These are phyloP conservation scores for Phengaris alcon DNA, from an alignment of 2,888 invertebrate genomes.

Conservation along the genomic window DNA sequence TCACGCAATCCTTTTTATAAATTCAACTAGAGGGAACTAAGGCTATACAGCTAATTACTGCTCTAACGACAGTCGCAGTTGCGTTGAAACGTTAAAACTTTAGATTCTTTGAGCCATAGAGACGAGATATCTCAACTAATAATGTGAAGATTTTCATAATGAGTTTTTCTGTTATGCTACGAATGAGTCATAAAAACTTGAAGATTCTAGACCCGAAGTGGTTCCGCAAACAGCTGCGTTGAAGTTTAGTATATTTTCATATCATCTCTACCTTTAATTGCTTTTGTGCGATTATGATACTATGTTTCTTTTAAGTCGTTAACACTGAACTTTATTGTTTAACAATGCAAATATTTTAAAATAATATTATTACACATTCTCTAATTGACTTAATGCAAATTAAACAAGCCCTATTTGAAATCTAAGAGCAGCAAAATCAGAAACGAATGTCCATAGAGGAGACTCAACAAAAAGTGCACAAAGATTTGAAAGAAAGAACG, in stretches of 20 bases:
- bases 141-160: constrained; percentile 2
- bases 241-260: not conserved
- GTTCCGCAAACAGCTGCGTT: not conserved
- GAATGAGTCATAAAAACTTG: not conserved
- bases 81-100: constrained; percentile 64
- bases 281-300: not conserved
- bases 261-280: not conserved
- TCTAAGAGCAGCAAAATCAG: constrained; percentile 44
- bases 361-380: not conserved
- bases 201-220: not conserved
- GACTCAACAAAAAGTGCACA: constrained; percentile 60
- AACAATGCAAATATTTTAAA: not conserved
- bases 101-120: constrained; percentile 61
- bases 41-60: constrained; percentile 59
- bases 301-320: not conserved
- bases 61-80: constrained; percentile 52
- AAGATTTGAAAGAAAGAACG: constrained; percentile 56
- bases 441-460: constrained; percentile 64
- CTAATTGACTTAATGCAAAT: not conserved
- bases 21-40: constrained; percentile 48
- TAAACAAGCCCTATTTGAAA: not conserved
- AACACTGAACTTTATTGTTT: not conserved
- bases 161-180: not conserved
- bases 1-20: constrained; percentile 42
- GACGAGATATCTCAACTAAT: constrained; percentile 46